Evolutionary conservation across 2,113 vertebrate species (phyloP), one percentile per base, ranked within the genome.

Genomic region (Myxocyprinus asiaticus): DNA sequence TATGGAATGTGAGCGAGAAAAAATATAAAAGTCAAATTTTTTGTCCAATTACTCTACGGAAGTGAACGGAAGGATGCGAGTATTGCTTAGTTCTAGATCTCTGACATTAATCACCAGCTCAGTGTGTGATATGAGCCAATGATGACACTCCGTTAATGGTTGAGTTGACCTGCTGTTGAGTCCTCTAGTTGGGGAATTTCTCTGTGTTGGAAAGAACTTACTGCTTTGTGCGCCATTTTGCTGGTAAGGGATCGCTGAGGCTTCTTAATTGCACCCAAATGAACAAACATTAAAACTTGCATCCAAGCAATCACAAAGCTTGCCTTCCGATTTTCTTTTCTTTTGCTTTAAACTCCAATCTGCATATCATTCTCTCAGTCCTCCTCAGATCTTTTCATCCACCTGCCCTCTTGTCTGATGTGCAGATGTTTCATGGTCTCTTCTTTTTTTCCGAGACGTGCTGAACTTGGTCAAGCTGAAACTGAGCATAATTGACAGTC

Each of bases 401-500:
- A 15, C 56, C 67, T 43, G 47, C 9, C 61, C 10, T 51, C 7
- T 15, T 12, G 45, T 72, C 67, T 67, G 68, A 73, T 58, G 67
- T 71, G 82, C n/a, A 70, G 65, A 80, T 77, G 67, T 80, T 83
- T 67, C 55, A 67, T 33, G 64, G 10, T 61, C 58, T 66, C 67
- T 17, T 76, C 50, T 7, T 71, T 59, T 58, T 11, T 70, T 76
- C 56, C 9, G 67, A 72, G 51, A 76, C 43, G 63, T 77, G 80
- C 51, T 51, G 63, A 42, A 56, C 48, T 44, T 48, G 51, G 59
- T 76, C 73, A 43, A 66, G 72, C 48, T 77, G 67, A 79, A 79
- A 82, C 62, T 22, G 80, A 81, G 67, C 44, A n/a, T 84, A 79
- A 82, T 79, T 72, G 83, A 79, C 61, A 77, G 65, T 65, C 53